phyloP scores from a whole-genome alignment of 1,140 invertebrate species.

The Hirudo medicinalis region DNA sequence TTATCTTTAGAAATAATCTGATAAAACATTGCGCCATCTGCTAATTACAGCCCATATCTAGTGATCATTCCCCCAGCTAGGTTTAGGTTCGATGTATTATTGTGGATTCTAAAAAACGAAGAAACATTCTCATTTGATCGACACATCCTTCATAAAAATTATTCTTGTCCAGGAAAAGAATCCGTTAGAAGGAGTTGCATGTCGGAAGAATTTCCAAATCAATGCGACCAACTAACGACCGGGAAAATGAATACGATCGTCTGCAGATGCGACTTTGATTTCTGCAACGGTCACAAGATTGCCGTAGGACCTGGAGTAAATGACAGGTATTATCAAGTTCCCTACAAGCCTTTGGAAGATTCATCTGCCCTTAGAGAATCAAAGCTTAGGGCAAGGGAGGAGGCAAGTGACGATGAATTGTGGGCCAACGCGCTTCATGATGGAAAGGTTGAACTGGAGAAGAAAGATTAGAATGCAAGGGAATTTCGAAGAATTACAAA shows the following conservation, averaged over 20 bases:
- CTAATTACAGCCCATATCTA: neutral
- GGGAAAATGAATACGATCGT: neutral
- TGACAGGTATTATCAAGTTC: conserved; percentile 7
- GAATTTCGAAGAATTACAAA: no score
- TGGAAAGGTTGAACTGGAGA: no score
- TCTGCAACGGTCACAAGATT: conserved; percentile 12
- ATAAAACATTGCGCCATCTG: neutral
- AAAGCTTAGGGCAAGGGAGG: no score
- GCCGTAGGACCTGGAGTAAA: neutral
- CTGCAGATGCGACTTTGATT: conserved; percentile 8
- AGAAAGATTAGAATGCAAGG: no score
- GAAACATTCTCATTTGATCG: neutral
- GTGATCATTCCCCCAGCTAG: no score
- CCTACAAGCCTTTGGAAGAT: no score
- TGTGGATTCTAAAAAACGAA: neutral
- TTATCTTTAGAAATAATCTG: neutral
- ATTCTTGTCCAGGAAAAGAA: neutral
- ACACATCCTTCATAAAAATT: neutral
- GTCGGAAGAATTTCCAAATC: neutral
- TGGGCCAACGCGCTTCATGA: no score
- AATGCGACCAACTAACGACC: neutral
- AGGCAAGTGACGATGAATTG: no score
- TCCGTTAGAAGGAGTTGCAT: neutral
- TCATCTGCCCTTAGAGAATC: no score
- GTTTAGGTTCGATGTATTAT: neutral